Conservation (phyloP, 2,888 invertebrate species). For the Calephelis perditalis region DNA sequence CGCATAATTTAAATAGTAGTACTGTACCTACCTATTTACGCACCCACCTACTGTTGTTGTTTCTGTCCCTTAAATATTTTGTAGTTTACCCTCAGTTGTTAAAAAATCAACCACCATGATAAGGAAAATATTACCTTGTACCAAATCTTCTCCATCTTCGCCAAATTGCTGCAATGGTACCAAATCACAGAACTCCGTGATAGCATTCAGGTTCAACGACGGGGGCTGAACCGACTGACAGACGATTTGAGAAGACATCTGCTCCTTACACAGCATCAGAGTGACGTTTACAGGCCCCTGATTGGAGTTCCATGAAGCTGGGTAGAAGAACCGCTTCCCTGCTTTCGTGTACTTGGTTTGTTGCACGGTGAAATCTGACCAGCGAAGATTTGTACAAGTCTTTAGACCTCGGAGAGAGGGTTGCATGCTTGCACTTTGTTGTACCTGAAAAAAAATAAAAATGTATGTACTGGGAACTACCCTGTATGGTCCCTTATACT, state of each 20-base stretch:
- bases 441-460: slow-evolving; percentile 53
- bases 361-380: slow-evolving; percentile 84
- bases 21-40: too few relatives aligned
- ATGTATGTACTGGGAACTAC: too few relatives aligned
- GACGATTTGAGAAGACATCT: slow-evolving; percentile 79
- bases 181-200: slow-evolving; percentile 89
- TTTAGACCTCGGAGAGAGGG: slow-evolving; percentile 84
- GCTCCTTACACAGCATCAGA: slow-evolving; percentile 80
- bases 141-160: slow-evolving; percentile 79
- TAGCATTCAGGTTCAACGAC: slow-evolving; percentile 82
- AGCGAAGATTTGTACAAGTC: slow-evolving; percentile 83
- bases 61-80: too few relatives aligned
- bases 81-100: too few relatives aligned
- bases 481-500: too few relatives aligned
- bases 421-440: slow-evolving; percentile 84
- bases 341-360: slow-evolving; percentile 78
- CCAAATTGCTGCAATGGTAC: slow-evolving; percentile 84
- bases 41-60: too few relatives aligned
- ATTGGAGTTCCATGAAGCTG: slow-evolving; percentile 84
- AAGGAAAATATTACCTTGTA: slow-evolving; percentile 76
- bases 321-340: slow-evolving; percentile 85
- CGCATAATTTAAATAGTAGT: too few relatives aligned
- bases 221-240: slow-evolving; percentile 80
- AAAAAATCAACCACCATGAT: background rate
- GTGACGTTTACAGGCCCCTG: slow-evolving; percentile 83